Base-by-base conservation (phyloP, 1,140 invertebrate species). In the Lasaia peninsularis region DNA sequence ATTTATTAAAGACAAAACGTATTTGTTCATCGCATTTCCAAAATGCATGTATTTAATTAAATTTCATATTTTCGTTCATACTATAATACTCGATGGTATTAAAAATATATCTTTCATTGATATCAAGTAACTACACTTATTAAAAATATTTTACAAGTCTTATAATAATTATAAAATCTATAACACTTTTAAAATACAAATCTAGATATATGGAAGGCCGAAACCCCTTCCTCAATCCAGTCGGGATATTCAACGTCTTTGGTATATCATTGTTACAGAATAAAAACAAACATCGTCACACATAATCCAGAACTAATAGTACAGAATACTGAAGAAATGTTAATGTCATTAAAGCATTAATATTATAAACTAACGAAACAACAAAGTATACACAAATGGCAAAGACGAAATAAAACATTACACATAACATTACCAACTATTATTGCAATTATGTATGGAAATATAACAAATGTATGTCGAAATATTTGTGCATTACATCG, bases 171-270 rank as follows among this genome's bases (percentile, higher is more conserved):
- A 87, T 80, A 83, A 79, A 84, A 79, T 82, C 72, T 83, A 78
- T 84, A 81, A 83, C 72, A 68, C 80, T 80, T 82, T 44, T 76
- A 83, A 80, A 83, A 78, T 79, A 85, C 73, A 75, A 78, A 66
- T 69, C 75, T 76, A 83, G 67, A 71, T 44, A 44, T 44, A 44
- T 24, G 18, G 34, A 37, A 55, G 52, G 50, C 8, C 8, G 24
- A 28, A 28, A 28, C 50, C 14, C 28, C 12, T 31, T 32, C 50
- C 50, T 40, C 20, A 9, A 40, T 37, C 52, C 12, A 55, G 52
- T 69, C 78, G 73, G 78, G 80, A 85, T 83, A 81, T 85, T 88
- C 81, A 79, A 85, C 70, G 76, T 88, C 85, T 88, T 88, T 88
- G 85, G 85, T 88, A 88, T 88, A 83, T 55, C 40, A 55, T 81